Evolutionary conservation across 2,797 vertebrate genomes (phyloP).

Genomic region (Peromyscus attwateri): DNA sequence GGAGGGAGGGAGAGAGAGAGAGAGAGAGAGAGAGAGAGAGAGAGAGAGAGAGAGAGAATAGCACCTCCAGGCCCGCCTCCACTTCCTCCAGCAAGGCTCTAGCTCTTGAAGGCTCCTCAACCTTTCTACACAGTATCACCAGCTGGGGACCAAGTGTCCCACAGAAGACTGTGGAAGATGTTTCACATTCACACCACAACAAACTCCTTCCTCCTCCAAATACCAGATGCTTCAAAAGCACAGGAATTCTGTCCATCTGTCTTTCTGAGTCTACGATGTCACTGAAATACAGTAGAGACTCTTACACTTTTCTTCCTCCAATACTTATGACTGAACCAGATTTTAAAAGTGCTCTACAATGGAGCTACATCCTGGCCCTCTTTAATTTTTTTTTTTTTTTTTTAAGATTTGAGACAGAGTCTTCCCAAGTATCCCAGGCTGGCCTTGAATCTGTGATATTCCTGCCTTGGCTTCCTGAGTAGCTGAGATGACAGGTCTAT

Average conservation of each 20-base stretch:
- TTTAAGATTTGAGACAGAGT: background rate
- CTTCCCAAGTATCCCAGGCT: background rate
- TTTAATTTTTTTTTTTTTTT: background rate
- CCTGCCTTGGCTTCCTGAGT: background rate
- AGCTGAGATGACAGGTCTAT: background rate
- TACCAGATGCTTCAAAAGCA: background rate
- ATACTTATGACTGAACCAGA: background rate
- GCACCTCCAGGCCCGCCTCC: background rate
- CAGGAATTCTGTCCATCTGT: fast-evolving
- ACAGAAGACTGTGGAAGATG: background rate
- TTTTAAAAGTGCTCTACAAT: background rate
- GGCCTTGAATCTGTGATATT: background rate
- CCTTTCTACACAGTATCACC: background rate
- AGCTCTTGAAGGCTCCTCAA: background rate
- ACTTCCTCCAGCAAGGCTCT: background rate
- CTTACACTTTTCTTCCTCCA: background rate
- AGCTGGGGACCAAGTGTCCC: background rate
- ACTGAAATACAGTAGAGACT: background rate
- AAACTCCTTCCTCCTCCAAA: background rate
- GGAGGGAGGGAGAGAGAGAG: no score
- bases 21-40: no score
- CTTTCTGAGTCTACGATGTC: fast-evolving
- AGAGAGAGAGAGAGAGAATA: no score
- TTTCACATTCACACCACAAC: background rate
- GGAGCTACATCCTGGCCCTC: background rate